Percentiles rank a stretch among this genome's conserved stretches.
phyloP scores from a whole-genome alignment of 1,140 invertebrate species.

The Drosophila pallidifrons region DNA sequence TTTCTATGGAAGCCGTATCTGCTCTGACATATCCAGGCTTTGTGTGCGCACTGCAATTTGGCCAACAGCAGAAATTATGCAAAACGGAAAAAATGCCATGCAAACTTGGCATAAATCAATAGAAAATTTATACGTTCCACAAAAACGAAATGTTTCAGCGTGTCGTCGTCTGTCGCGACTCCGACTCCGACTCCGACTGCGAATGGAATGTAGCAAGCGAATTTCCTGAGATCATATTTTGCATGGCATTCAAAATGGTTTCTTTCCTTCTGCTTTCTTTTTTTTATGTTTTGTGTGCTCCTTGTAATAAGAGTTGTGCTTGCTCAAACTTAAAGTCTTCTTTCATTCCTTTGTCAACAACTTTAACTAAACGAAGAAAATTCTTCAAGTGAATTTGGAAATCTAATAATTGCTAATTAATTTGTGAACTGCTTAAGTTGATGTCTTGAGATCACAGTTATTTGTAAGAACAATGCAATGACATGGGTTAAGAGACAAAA shows the following conservation, averaged over 20 bases:
- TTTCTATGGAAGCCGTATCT: conserved; percentile 30
- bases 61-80: conserved; percentile 80
- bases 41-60: conserved; percentile 63
- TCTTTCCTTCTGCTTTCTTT: background rate
- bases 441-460: conserved; percentile 17
- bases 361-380: background rate
- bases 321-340: background rate
- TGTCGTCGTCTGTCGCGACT: conserved; percentile 9
- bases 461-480: conserved; percentile 24
- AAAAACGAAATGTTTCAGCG: conserved; percentile 73
- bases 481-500: conserved; percentile 3
- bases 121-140: conserved; percentile 83
- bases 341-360: background rate
- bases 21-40: conserved; percentile 24
- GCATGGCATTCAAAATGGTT: conserved; percentile 55
- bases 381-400: background rate
- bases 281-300: conserved; percentile 36
- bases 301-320: conserved; percentile 8
- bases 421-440: background rate
- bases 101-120: conserved; percentile 84
- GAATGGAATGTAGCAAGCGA: conserved; percentile 19
- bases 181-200: conserved; percentile 28
- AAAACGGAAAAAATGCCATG: conserved; percentile 82
- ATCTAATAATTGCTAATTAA: background rate
- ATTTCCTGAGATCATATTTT: conserved; percentile 56